These are phyloP conservation scores for Lithophane semibrunnea DNA, from an alignment of 2,888 invertebrate species.

Conservation along the genomic window DNA sequence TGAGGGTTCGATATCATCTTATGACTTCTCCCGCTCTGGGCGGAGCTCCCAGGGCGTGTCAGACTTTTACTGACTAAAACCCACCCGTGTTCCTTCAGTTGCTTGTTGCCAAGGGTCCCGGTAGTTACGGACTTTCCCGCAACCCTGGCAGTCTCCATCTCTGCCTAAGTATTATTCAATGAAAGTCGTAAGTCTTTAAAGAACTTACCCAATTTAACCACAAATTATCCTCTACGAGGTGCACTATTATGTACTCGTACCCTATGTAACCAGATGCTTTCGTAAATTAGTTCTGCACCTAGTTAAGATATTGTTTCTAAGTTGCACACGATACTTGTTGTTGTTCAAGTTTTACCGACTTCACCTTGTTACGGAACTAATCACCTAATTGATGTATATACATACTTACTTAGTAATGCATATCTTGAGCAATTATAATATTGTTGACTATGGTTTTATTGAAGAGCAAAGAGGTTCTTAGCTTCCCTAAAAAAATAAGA, in stretches of 20 bases:
- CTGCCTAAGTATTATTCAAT: too few relatives aligned
- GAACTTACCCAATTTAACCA: neutral
- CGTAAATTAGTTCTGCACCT: slow-evolving; percentile 7
- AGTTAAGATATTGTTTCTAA: slow-evolving; percentile 26
- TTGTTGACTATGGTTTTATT: neutral
- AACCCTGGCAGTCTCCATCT: too few relatives aligned
- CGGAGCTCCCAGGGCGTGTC: too few relatives aligned
- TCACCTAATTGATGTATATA: neutral
- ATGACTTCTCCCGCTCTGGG: too few relatives aligned
- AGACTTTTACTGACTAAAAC: too few relatives aligned
- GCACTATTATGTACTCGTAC: neutral
- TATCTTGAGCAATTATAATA: neutral
- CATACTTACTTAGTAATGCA: neutral
- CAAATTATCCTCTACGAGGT: neutral
- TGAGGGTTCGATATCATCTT: too few relatives aligned
- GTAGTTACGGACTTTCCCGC: too few relatives aligned
- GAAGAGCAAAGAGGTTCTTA: neutral
- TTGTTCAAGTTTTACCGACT: slow-evolving; percentile 36
- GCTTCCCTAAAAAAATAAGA: neutral
- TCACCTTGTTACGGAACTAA: slow-evolving; percentile 22
- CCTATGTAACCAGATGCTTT: slow-evolving; percentile 6
- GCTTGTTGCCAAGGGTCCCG: too few relatives aligned
- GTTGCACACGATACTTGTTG: slow-evolving; percentile 37
- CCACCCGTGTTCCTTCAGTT: too few relatives aligned
- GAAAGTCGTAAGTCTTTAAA: neutral